These are phyloP conservation scores for Thalassophryne amazonica DNA, from an alignment of 2,797 vertebrate genomes.

Conservation along the genomic window DNA sequence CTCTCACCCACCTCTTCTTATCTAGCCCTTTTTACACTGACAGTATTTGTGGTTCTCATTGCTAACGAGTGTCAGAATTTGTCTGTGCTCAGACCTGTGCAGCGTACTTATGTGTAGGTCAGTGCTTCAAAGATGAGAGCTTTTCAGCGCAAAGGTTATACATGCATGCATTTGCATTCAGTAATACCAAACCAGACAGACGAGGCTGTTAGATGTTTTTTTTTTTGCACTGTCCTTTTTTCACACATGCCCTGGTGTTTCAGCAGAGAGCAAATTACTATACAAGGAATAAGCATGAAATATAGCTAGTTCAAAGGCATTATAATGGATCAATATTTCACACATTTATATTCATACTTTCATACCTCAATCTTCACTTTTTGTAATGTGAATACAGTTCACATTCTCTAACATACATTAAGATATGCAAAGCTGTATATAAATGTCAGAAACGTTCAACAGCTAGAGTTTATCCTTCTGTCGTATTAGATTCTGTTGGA, in stretches of 20 bases:
- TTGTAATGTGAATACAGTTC: slow-evolving; percentile 29
- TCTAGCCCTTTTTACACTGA: slow-evolving; percentile 42
- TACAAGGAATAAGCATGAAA: slow-evolving; percentile 58
- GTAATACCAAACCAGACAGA: slow-evolving; percentile 51
- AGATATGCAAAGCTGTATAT: slow-evolving; percentile 26
- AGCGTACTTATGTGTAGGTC: slow-evolving; percentile 79
- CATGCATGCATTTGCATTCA: slow-evolving; percentile 81
- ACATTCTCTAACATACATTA: slow-evolving; percentile 44
- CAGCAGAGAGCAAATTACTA: slow-evolving; percentile 62
- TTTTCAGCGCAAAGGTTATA: slow-evolving; percentile 81
- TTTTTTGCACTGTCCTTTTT: slow-evolving; percentile 16
- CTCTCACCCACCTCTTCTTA: slow-evolving; percentile 2
- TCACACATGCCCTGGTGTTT: slow-evolving; percentile 54
- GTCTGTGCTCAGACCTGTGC: slow-evolving; percentile 73
- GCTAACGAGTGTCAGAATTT: slow-evolving; percentile 78
- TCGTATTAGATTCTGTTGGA: slow-evolving; percentile 27
- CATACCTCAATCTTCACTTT: slow-evolving; percentile 37
- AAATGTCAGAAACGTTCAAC: slow-evolving; percentile 45
- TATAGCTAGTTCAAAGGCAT: slow-evolving; percentile 56
- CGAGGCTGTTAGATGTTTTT: slow-evolving; percentile 30
- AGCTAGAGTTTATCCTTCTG: slow-evolving; percentile 24
- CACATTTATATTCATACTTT: slow-evolving; percentile 75
- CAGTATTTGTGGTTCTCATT: slow-evolving; percentile 59
- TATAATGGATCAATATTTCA: slow-evolving; percentile 72
- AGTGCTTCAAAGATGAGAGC: slow-evolving; percentile 80